phyloP scores from a whole-genome alignment of 2,113 vertebrate genomes.

The Sander lucioperca region DNA sequence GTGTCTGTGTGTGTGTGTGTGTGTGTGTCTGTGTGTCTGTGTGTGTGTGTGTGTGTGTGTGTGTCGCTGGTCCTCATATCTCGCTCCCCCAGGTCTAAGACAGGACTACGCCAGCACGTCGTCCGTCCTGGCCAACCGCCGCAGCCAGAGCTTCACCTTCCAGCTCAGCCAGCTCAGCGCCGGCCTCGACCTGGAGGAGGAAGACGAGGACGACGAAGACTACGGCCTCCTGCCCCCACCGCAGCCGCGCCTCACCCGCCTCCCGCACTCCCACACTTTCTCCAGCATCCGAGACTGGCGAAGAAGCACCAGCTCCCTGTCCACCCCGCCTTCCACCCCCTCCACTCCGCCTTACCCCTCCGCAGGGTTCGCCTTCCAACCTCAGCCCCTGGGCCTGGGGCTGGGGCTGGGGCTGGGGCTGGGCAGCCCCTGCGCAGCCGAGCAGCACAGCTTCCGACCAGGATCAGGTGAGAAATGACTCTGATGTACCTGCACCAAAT shows the following conservation, averaged over 20 bases:
- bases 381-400: conserved; percentile 72
- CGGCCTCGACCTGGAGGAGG: conserved; percentile 86
- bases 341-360: conserved; percentile 83
- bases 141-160: conserved; percentile 88
- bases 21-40: conserved; percentile 24
- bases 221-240: conserved; percentile 91
- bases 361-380: conserved; percentile 85
- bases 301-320: conserved; percentile 82
- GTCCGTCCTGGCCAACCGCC: conserved; percentile 84
- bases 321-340: conserved; percentile 78
- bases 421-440: conserved; percentile 82
- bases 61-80: conserved; percentile 49
- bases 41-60: conserved; percentile 23
- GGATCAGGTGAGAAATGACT: conserved; percentile 86
- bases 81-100: conserved; percentile 88
- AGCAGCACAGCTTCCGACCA: conserved; percentile 85
- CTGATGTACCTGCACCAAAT: neutral
- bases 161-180: conserved; percentile 86
- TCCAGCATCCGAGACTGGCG: conserved; percentile 92
- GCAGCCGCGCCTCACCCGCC: conserved; percentile 89
- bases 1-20: conserved; percentile 3
- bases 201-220: conserved; percentile 91
- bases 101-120: conserved; percentile 94
- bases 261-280: conserved; percentile 94
- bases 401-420: neutral